Conservation (phyloP, 2,797 vertebrate genomes). For the Eospalax fontanierii region DNA sequence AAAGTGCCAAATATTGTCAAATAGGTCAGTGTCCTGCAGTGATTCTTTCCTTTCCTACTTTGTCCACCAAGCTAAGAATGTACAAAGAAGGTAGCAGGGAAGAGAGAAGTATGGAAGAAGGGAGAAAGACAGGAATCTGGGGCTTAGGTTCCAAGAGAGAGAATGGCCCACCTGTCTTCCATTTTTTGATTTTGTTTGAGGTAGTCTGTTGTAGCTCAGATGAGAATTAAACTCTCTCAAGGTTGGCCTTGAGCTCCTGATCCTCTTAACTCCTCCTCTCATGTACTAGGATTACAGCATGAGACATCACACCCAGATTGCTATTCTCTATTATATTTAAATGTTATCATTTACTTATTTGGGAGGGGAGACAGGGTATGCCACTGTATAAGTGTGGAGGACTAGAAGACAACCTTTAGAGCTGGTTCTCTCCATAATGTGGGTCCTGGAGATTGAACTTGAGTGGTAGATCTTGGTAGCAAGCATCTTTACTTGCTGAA, state of each 20-base stretch:
- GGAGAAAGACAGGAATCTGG: no score
- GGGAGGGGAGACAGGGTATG: not conserved
- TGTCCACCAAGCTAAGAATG: not conserved
- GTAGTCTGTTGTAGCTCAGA: not conserved
- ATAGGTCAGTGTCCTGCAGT: not conserved
- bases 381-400: not conserved
- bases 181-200: not conserved
- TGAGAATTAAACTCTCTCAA: no score
- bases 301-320: not conserved
- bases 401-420: not conserved
- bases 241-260: not conserved
- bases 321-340: not conserved
- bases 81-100: not conserved
- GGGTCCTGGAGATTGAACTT: not conserved
- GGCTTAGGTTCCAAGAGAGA: not conserved
- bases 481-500: not conserved
- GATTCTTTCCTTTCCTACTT: not conserved
- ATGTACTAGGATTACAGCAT: not conserved
- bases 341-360: not conserved
- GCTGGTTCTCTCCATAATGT: not conserved
- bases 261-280: not conserved
- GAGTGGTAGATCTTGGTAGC: not conserved
- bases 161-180: not conserved
- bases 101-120: not conserved
- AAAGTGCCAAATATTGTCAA: conserved; percentile 20